Base-by-base conservation (phyloP, 2,113 vertebrate genomes). In the Burhinus oedicnemus region DNA sequence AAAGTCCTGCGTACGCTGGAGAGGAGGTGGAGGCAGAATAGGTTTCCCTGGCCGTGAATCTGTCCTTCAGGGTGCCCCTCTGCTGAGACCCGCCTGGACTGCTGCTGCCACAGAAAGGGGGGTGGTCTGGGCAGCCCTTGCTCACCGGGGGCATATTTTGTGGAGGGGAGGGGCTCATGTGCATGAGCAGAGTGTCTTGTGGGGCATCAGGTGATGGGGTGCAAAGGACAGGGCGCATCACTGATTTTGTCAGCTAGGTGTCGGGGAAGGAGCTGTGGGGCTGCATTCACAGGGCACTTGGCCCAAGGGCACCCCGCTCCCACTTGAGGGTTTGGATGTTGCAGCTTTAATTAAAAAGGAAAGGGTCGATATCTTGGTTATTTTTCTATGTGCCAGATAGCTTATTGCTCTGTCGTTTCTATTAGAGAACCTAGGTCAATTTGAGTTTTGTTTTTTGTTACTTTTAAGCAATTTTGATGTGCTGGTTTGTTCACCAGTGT, bases 91-190 rank as follows among this genome's bases (percentile, higher is more conserved):
- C 0, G 0, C 26, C 7, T 26, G 11, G 32, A 49, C 65, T n/a
- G 51, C 36, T 21, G 32, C 38, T 44, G 30, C 55, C 0, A 6
- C 25, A 11, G 40, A 15, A 55, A 29, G 4, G 1, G 19, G 38
- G 27, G 9, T 17, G 9, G 14, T 52, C 15, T 45, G 51, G 51
- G 36, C 44, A 34, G 32, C 32, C 51, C 57, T 51, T n/a, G 12
- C 51, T 45, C 44, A n/a, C 23, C 25, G 17, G 51, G 36, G 45
- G 4, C 4, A 0, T 47, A 7, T 78, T 83, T 45, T 52, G 51
- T 1, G 1, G 27, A 22, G 38, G 11, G n/a, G 29, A 79, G 51
- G 34, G 20, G 40, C 32, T 54, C 23, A 1, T 0, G 2, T 26
- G 26, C 18, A 2, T 12, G 72, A 74, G 32, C 47, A 72, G 30